phyloP scores from a whole-genome alignment of 2,888 invertebrate genomes.

The Apodemia mormo region DNA sequence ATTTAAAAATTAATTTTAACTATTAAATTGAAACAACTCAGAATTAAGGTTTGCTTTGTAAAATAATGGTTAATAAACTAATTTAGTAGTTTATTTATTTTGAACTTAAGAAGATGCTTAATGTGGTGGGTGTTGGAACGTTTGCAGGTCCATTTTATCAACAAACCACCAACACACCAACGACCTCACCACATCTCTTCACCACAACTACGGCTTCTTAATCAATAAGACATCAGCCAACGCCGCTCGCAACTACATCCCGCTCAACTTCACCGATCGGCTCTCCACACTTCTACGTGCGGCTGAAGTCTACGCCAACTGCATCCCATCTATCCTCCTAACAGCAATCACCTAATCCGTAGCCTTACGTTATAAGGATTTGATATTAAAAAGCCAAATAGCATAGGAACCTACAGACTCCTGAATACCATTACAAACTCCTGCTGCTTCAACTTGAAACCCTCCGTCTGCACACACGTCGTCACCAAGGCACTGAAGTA shows the following conservation, averaged over 20 bases:
- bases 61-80: background rate
- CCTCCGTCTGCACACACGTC: slow-evolving; percentile 66
- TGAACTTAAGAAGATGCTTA: slow-evolving; percentile 63
- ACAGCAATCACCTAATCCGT: slow-evolving; percentile 73
- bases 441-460: slow-evolving; percentile 54
- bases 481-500: slow-evolving; percentile 63
- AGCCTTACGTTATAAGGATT: slow-evolving; percentile 50
- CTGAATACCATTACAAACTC: slow-evolving; percentile 57
- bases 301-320: slow-evolving; percentile 69
- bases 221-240: slow-evolving; percentile 72
- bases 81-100: slow-evolving; percentile 30
- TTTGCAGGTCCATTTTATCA: slow-evolving; percentile 82
- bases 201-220: slow-evolving; percentile 79
- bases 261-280: slow-evolving; percentile 67
- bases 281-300: slow-evolving; percentile 73
- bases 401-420: slow-evolving; percentile 56
- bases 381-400: slow-evolving; percentile 53
- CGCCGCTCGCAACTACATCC: slow-evolving; percentile 69
- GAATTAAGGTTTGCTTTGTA: background rate
- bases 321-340: slow-evolving; percentile 64
- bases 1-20: background rate
- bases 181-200: slow-evolving; percentile 80
- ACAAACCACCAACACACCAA: slow-evolving; percentile 81
- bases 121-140: slow-evolving; percentile 83
- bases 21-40: background rate